phyloP scores from a whole-genome alignment of 2,888 invertebrate genomes.

The Ectemnius cavifrons region DNA sequence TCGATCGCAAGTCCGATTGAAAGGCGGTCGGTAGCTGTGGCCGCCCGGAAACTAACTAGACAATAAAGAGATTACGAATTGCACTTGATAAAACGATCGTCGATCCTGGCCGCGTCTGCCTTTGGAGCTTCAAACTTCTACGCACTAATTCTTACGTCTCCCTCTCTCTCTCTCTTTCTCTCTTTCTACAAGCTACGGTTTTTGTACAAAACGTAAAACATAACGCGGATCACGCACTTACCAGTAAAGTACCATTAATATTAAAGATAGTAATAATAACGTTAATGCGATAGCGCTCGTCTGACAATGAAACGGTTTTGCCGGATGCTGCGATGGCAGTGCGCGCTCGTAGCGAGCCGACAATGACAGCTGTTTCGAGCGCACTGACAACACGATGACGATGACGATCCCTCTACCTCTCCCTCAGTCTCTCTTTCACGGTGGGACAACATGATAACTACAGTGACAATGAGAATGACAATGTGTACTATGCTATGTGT shows the following conservation, averaged over 20 bases:
- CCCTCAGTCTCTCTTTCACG: too few species aligned
- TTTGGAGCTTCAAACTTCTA: too few species aligned
- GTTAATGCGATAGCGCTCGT: not conserved
- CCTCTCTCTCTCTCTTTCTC: too few species aligned
- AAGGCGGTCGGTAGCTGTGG: not conserved
- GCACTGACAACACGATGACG: constrained; percentile 17
- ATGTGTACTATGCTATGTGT: not conserved
- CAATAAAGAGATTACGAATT: constrained; percentile 38
- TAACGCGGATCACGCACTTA: too few species aligned
- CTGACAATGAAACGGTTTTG: not conserved
- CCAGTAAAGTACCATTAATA: not conserved
- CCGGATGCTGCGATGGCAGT: not conserved
- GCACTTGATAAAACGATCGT: constrained; percentile 33
- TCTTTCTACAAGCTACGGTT: too few species aligned
- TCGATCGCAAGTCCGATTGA: too few species aligned
- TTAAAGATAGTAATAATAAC: constrained; percentile 3
- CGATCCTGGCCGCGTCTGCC: constrained; percentile 9
- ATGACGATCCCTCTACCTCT: constrained; percentile 2
- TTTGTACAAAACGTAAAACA: too few species aligned
- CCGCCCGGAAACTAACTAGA: constrained; percentile 28
- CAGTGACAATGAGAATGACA: constrained; percentile 40
- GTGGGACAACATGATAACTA: constrained; percentile 16
- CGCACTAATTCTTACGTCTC: too few species aligned
- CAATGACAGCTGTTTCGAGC: constrained; percentile 12
- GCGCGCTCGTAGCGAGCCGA: not conserved